Conservation (phyloP, 2,113 vertebrate species). For the Grammomys dolichurus region DNA sequence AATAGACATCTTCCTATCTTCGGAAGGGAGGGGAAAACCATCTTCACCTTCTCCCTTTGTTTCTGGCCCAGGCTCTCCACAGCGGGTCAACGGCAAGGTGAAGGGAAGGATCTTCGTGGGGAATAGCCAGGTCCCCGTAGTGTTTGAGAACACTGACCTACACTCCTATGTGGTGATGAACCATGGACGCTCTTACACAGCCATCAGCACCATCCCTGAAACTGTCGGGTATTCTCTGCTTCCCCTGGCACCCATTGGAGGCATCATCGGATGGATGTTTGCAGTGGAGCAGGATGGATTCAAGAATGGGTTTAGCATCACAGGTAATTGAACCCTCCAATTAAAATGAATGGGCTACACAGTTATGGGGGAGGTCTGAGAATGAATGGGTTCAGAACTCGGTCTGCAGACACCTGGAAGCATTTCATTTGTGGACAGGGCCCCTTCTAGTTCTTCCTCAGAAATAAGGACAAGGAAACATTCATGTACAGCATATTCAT, state of each 20-base stretch:
- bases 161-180: constrained; percentile 98
- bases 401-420: background rate
- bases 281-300: constrained; percentile 95
- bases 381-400: background rate
- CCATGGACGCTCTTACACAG: constrained; percentile 96
- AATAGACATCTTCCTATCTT: background rate
- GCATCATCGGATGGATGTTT: constrained; percentile 97
- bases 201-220: constrained; percentile 94
- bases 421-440: background rate
- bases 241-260: constrained; percentile 93
- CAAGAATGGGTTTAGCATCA: constrained; percentile 95
- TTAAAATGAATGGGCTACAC: rapidly evolving
- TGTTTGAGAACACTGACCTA: constrained; percentile 93
- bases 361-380: background rate
- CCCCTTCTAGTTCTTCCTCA: background rate
- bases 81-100: constrained; percentile 96
- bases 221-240: constrained; percentile 92
- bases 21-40: background rate
- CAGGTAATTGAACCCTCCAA: constrained; percentile 88
- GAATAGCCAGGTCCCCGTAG: constrained; percentile 85
- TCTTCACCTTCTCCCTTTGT: background rate
- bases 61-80: constrained; percentile 91
- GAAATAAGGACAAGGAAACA: background rate
- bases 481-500: background rate
- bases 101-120: constrained; percentile 93